Evolutionary conservation across 1,140 invertebrate species (phyloP), one percentile per base, ranked within the genome.

Genomic region (Neodiprion pinetum): DNA sequence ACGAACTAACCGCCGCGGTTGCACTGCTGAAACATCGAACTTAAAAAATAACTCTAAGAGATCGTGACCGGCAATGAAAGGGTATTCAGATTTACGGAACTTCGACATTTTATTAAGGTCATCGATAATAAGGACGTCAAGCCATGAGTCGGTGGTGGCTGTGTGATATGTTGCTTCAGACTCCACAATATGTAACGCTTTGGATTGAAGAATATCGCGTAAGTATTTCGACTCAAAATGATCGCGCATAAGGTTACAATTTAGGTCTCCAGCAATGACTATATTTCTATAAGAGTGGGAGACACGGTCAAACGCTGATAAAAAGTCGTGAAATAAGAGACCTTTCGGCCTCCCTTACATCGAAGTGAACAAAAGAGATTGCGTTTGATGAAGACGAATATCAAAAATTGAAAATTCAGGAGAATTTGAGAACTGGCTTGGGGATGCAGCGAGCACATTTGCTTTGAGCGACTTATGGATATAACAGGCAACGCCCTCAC

Each of bases 1-100:
- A 11, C 53, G 53, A n/a, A 11, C 53, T 11, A 61, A n/a, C n/a
- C 53, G 10, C 10, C 10, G n/a, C 53, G n/a, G 53, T n/a, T 11
- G 1, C 10, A 61, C 53, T n/a, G 53, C 10, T 1, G 53, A 11
- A n/a, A 11, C n/a, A 61, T n/a, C 53, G 10, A n/a, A 61, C 53
- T 11, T 11, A n/a, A 61, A 11, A n/a, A 11, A 11, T 11, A 61
- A n/a, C n/a, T 61, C 53, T 61, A 61, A 11, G 10, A 61, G 53
- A 61, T 61, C 53, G n/a, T 61, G 53, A n/a, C n/a, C 10, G n/a
- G 53, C 53, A 61, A 61, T 61, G n/a, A 61, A 61, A n/a, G 53
- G 53, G 1, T 11, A 61, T 61, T 61, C 53, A 11, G 53, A 61
- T 61, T 61, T 11, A 11, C 53, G 53, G n/a, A 61, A 61, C 10